Evolutionary conservation across 1,140 invertebrate species (phyloP).

Genomic region (Ceratina japonica): DNA sequence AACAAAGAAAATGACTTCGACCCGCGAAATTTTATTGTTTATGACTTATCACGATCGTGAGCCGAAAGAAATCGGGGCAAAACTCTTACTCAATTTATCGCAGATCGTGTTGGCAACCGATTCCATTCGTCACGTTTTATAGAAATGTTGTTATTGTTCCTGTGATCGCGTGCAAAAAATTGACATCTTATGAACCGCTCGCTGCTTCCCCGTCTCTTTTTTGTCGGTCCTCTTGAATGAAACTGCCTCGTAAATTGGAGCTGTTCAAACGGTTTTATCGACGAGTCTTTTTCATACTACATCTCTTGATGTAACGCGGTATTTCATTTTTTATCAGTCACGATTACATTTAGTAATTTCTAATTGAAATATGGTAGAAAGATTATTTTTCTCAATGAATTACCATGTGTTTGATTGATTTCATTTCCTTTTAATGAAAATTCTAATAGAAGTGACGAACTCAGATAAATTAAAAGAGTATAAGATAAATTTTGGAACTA

Average conservation of each 20-base stretch:
- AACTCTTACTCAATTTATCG: slow-evolving; percentile 29
- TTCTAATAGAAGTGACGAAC: too few species aligned
- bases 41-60: slow-evolving; percentile 2
- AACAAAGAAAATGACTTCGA: neutral
- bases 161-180: neutral
- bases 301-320: neutral
- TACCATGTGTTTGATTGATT: too few species aligned
- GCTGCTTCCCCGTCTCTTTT: neutral
- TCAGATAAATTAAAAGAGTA: too few species aligned
- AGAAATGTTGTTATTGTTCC: neutral
- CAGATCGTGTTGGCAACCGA: neutral
- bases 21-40: slow-evolving; percentile 1
- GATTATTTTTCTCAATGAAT: neutral
- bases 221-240: neutral
- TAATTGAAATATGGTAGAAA: neutral
- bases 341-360: neutral
- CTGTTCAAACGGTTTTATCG: neutral
- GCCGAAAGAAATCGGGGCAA: slow-evolving; percentile 1
- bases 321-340: neutral
- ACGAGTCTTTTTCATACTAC: neutral
- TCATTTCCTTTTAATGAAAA: too few species aligned
- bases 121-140: slow-evolving; percentile 14
- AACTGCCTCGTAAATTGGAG: slow-evolving; percentile 10
- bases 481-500: neutral
- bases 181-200: neutral